Percentiles rank a stretch among this genome's conserved stretches.
These are phyloP conservation scores for Willowsia nigromaculata DNA, from an alignment of 2,888 invertebrate species.

Conservation along the genomic window DNA sequence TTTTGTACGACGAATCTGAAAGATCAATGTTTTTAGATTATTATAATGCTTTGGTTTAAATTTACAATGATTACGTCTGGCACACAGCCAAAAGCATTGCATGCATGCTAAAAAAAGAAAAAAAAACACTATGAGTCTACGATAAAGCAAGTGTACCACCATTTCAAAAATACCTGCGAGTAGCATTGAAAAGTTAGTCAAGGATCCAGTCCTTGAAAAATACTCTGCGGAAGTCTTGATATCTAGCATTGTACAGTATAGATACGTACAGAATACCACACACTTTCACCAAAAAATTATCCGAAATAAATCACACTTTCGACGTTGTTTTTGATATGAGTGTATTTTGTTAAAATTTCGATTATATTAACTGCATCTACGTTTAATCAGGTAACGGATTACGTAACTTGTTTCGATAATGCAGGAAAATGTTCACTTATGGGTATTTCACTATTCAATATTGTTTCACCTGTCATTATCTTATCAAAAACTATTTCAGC, in stretches of 20 bases:
- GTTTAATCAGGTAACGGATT: slow-evolving; percentile 2
- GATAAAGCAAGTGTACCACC: too few relatives aligned
- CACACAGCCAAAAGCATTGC: too few relatives aligned
- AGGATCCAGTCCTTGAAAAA: slow-evolving; percentile 91
- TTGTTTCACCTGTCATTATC: neutral
- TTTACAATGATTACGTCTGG: too few relatives aligned
- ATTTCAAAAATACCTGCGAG: slow-evolving; percentile 96
- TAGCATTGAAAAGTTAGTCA: slow-evolving; percentile 97
- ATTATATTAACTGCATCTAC: neutral
- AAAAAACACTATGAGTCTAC: too few relatives aligned
- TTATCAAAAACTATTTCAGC: neutral
- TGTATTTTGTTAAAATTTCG: neutral
- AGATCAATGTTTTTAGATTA: too few relatives aligned
- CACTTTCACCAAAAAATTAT: neutral
- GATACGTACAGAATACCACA: neutral
- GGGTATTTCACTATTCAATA: neutral
- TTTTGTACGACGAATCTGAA: slow-evolving; percentile 93
- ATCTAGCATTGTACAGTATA: slow-evolving; percentile 87
- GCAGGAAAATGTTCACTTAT: too few relatives aligned
- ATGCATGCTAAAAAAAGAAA: too few relatives aligned
- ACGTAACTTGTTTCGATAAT: neutral
- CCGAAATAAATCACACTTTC: neutral
- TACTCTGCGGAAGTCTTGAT: slow-evolving; percentile 95
- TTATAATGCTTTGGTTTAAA: too few relatives aligned
- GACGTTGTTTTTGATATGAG: neutral